Conservation (phyloP, 2,113 vertebrate species). For the Alces alces region DNA sequence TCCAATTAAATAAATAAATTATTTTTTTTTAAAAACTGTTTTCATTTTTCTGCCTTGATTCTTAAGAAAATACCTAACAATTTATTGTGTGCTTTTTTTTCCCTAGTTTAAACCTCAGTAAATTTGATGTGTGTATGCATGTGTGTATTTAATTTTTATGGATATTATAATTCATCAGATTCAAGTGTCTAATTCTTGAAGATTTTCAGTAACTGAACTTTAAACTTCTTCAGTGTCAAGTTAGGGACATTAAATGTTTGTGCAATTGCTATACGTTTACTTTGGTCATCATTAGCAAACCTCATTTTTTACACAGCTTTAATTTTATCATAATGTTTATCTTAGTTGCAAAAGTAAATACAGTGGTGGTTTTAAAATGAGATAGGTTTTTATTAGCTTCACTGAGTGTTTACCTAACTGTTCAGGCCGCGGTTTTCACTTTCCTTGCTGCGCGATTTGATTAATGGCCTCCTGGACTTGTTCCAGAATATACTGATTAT, state of each 20-base stretch:
- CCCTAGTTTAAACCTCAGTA: background rate
- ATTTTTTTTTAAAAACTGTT: background rate
- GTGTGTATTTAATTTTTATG: background rate
- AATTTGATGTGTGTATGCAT: background rate
- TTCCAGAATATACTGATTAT: conserved; percentile 54
- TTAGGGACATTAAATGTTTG: conserved; percentile 5
- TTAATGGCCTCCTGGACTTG: conserved; percentile 37
- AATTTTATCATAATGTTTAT: conserved; percentile 74
- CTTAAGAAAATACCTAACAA: background rate
- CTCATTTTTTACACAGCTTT: conserved; percentile 60
- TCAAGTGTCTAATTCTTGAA: conserved; percentile 26
- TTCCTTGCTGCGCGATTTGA: conserved; percentile 44
- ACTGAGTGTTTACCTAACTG: conserved; percentile 57
- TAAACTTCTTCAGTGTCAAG: conserved; percentile 46
- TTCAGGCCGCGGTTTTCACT: background rate
- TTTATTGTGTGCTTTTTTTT: background rate
- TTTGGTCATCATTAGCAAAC: conserved; percentile 60
- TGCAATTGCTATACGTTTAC: conserved; percentile 44
- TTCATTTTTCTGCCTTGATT: conserved; percentile 19
- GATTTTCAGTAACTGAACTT: conserved; percentile 23
- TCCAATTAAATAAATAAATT: background rate
- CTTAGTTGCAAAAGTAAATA: conserved; percentile 69
- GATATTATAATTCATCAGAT: background rate
- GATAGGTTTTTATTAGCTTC: conserved; percentile 65
- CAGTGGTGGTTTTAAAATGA: conserved; percentile 42